These are phyloP conservation scores for Eudyptes chrysolophus DNA, from an alignment of 2,113 vertebrate species.

Conservation along the genomic window DNA sequence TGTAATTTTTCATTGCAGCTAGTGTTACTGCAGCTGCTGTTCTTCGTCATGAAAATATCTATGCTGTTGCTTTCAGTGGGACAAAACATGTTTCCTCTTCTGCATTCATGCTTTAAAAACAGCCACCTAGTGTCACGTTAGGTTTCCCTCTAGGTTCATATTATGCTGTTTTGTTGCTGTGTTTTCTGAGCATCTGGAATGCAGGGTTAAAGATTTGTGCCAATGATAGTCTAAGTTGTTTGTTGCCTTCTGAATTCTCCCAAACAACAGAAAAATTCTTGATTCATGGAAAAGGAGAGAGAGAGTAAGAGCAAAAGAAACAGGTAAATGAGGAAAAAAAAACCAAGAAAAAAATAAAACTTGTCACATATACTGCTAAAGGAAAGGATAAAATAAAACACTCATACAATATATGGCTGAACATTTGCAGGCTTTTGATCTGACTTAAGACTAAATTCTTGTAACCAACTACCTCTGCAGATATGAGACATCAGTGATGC, in stretches of 20 bases:
- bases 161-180: background rate
- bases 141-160: background rate
- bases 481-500: background rate
- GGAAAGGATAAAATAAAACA: background rate
- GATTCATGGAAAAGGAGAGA: background rate
- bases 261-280: background rate
- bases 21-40: conserved; percentile 21
- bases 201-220: background rate
- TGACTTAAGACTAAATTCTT: background rate
- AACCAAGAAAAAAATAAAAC: background rate
- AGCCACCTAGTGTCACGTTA: background rate
- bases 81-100: background rate
- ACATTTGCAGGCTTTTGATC: background rate
- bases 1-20: conserved; percentile 19
- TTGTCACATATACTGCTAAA: background rate
- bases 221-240: background rate
- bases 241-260: background rate
- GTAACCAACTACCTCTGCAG: background rate
- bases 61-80: background rate
- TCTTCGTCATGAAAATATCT: background rate
- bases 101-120: background rate
- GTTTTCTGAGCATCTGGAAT: background rate
- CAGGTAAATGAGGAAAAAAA: background rate
- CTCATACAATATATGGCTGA: background rate
- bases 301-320: background rate